These are phyloP conservation scores for Darevskia nairensis DNA, from an alignment of 2,797 vertebrate genomes.

Conservation along the genomic window DNA sequence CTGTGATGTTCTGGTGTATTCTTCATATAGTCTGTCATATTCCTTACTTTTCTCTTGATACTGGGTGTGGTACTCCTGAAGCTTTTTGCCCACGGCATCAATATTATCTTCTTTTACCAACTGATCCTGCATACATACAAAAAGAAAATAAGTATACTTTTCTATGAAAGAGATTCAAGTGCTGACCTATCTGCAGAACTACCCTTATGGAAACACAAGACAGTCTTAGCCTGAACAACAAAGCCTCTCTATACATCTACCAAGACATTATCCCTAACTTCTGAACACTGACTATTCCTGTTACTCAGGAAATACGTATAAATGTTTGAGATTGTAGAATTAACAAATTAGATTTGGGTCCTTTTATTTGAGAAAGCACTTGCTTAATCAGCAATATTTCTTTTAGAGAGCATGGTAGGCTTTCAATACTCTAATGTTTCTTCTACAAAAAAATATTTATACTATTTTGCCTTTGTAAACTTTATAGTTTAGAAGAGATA, in stretches of 20 bases:
- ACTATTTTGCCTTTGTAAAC: background rate
- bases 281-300: background rate
- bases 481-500: background rate
- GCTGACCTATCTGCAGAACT: background rate
- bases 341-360: background rate
- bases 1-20: constrained; percentile 95
- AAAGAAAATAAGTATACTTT: constrained; percentile 50
- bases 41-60: constrained; percentile 97
- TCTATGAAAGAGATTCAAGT: background rate
- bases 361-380: background rate
- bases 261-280: background rate
- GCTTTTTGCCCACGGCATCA: constrained; percentile 94
- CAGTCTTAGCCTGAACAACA: background rate
- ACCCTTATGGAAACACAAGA: background rate
- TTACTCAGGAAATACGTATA: background rate
- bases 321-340: background rate
- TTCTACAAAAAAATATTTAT: background rate
- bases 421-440: background rate
- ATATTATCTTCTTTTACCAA: constrained; percentile 97
- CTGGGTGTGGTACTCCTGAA: constrained; percentile 94
- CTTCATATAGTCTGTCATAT: constrained; percentile 94
- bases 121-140: constrained; percentile 85
- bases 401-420: background rate
- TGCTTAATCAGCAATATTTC: background rate
- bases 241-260: background rate